Evolutionary conservation across 2,113 vertebrate genomes (phyloP).

Genomic region (Phrynocephalus versicolor): DNA sequence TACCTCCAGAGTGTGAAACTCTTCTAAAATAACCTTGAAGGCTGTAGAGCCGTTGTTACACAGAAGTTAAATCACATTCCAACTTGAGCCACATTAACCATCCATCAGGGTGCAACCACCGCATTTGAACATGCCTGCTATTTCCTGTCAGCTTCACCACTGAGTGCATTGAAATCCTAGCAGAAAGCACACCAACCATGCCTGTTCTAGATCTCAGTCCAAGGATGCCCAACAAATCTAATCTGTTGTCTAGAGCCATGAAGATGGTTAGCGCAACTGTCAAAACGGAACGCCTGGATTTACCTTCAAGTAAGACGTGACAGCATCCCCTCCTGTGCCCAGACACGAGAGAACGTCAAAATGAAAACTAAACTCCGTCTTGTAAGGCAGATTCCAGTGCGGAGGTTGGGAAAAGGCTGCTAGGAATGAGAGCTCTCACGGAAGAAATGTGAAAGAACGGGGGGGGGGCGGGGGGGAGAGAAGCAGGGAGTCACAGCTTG

Average conservation of each 20-base stretch:
- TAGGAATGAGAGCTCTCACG: background rate
- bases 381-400: background rate
- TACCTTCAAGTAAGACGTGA: conserved; percentile 58
- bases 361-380: background rate
- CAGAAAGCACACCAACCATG: background rate
- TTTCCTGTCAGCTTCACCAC: background rate
- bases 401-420: conserved; percentile 3
- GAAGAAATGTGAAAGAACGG: background rate
- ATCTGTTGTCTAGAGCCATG: background rate
- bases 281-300: background rate
- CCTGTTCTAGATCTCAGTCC: fast-evolving
- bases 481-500: background rate
- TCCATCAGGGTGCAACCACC: fast-evolving
- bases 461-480: background rate
- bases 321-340: background rate
- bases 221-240: background rate
- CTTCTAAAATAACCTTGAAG: fast-evolving
- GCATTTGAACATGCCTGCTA: background rate
- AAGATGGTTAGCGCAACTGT: background rate
- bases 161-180: background rate
- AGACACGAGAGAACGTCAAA: fast-evolving
- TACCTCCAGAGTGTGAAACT: fast-evolving
- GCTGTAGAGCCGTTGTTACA: background rate
- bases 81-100: background rate
- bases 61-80: background rate